Percentiles rank a stretch among this genome's conserved stretches.
These are phyloP conservation scores for Drosophila kohkoa DNA, from an alignment of 1,140 invertebrate genomes.

Conservation along the genomic window DNA sequence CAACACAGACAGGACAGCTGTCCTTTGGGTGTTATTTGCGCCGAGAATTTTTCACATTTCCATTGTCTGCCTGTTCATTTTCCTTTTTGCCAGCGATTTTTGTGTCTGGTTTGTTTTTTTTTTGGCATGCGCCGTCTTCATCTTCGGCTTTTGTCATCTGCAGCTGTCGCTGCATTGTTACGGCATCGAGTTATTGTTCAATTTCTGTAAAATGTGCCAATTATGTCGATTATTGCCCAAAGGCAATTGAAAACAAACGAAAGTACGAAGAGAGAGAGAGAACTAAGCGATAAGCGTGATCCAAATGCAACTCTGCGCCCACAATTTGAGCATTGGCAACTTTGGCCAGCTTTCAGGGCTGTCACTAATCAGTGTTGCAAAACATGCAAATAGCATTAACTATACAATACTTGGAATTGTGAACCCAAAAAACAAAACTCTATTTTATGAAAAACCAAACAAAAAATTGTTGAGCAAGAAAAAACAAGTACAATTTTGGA, in stretches of 20 bases:
- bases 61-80: constrained; percentile 50
- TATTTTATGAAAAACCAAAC: too few relatives aligned
- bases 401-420: too few relatives aligned
- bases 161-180: constrained; percentile 50
- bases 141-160: constrained; percentile 51
- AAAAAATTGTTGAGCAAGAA: too few relatives aligned
- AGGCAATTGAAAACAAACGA: constrained; percentile 32
- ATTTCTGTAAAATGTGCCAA: constrained; percentile 66
- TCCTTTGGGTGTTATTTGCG: constrained; percentile 70
- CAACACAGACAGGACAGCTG: constrained; percentile 68
- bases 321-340: constrained; percentile 12
- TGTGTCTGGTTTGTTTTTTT: constrained; percentile 37
- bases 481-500: too few relatives aligned
- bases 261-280: not conserved
- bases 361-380: not conserved
- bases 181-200: constrained; percentile 36
- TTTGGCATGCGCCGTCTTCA: constrained; percentile 59
- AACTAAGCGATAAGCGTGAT: not conserved
- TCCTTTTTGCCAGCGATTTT: constrained; percentile 11
- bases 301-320: constrained; percentile 10
- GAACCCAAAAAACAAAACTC: too few relatives aligned
- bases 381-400: not conserved
- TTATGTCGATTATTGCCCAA: constrained; percentile 63
- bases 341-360: not conserved
- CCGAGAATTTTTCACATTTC: constrained; percentile 69